phyloP scores from a whole-genome alignment of 2,797 vertebrate species.

The Rhinella marina region DNA sequence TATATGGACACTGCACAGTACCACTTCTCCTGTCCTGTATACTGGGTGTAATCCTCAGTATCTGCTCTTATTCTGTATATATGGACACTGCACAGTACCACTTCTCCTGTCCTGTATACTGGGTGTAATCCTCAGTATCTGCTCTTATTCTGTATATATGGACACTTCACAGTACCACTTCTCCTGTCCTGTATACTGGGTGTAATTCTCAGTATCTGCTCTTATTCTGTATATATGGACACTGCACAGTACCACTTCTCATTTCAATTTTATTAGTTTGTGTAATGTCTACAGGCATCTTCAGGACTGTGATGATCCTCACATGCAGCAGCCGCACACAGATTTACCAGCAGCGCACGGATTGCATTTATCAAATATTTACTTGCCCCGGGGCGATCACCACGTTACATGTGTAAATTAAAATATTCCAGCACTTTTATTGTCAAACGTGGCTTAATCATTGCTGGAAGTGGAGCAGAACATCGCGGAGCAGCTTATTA shows the following conservation, averaged over 20 bases:
- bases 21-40: too few relatives aligned
- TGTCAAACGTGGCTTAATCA: constrained; percentile 44
- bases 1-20: too few relatives aligned
- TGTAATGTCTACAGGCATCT: neutral
- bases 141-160: too few relatives aligned
- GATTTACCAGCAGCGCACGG: neutral
- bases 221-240: neutral
- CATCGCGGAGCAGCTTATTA: constrained; percentile 53
- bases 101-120: too few relatives aligned
- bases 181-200: too few relatives aligned
- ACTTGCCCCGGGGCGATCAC: constrained; percentile 41
- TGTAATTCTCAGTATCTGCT: too few relatives aligned
- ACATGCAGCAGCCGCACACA: neutral
- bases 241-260: neutral
- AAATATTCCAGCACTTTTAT: constrained; percentile 50
- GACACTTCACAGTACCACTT: too few relatives aligned
- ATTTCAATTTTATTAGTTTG: neutral
- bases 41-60: too few relatives aligned
- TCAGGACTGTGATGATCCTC: neutral
- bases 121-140: too few relatives aligned
- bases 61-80: too few relatives aligned
- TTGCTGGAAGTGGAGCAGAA: constrained; percentile 59
- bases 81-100: too few relatives aligned
- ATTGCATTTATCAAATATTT: constrained; percentile 47
- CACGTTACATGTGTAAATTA: constrained; percentile 40